Conservation (phyloP, 2,113 vertebrate species). For the Cygnus buccinator region DNA sequence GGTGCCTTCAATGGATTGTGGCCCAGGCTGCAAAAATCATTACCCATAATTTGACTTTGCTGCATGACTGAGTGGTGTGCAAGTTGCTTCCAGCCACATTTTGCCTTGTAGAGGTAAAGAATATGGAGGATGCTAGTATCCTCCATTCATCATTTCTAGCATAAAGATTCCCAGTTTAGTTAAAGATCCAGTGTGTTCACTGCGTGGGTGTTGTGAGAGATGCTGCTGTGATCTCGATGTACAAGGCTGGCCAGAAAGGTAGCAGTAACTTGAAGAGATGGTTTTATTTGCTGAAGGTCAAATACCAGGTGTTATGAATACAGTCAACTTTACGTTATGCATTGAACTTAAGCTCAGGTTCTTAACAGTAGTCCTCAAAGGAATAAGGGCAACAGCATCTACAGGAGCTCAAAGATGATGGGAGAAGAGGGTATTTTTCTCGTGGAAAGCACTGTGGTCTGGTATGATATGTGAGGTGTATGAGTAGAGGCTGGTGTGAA, state of each 20-base stretch:
- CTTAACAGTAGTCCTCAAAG: not conserved
- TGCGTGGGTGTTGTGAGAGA: rapidly evolving
- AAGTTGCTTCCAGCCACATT: constrained; percentile 22
- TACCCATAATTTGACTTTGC: constrained; percentile 26
- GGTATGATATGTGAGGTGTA: not conserved
- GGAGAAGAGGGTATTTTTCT: not conserved
- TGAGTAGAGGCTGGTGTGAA: not conserved
- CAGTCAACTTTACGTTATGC: not conserved
- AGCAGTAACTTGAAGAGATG: not conserved
- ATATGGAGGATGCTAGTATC: not conserved
- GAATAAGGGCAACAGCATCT: not conserved
- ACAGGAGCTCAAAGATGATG: not conserved
- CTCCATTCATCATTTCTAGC: constrained; percentile 27
- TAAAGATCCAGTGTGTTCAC: not conserved
- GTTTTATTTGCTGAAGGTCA: not conserved
- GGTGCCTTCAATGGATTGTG: not conserved
- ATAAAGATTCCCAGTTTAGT: not conserved
- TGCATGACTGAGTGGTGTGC: constrained; percentile 25
- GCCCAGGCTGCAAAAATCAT: constrained; percentile 42
- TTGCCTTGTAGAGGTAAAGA: not conserved
- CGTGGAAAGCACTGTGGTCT: not conserved
- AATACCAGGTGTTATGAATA: not conserved
- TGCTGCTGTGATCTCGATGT: not conserved
- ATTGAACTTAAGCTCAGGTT: not conserved
- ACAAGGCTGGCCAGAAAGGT: not conserved